Conservation (phyloP, 2,888 invertebrate genomes). For the Frankliniella fusca region DNA sequence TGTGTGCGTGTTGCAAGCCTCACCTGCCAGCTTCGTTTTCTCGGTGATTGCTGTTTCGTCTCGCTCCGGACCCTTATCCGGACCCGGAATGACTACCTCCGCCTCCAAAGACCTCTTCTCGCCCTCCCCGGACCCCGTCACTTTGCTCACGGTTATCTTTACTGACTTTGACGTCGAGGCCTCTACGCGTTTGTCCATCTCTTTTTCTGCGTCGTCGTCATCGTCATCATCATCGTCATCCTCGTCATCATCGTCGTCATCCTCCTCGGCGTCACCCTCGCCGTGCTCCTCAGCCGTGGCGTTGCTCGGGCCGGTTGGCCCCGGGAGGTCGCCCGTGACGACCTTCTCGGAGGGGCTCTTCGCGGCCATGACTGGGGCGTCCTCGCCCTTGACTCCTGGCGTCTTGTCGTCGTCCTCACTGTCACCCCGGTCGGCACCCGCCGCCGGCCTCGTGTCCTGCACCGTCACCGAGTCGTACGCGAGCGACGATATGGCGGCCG, state of each 20-base stretch:
- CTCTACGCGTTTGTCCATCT: neutral
- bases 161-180: neutral
- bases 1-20: neutral
- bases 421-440: neutral
- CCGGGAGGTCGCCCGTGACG: neutral
- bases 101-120: neutral
- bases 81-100: neutral
- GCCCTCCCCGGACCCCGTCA: constrained; percentile 3
- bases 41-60: neutral
- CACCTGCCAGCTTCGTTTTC: constrained; percentile 4
- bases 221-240: neutral
- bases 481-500: neutral
- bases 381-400: neutral
- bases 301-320: neutral
- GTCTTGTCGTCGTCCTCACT: neutral
- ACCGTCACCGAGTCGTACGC: neutral
- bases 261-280: neutral
- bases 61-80: neutral
- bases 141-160: constrained; percentile 1
- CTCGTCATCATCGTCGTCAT: neutral
- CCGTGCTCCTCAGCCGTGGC: neutral
- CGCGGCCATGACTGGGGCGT: neutral
- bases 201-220: neutral
- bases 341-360: neutral
- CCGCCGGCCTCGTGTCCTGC: constrained; percentile 6